phyloP scores from a whole-genome alignment of 2,888 invertebrate species.

The Drosophila lacicola region DNA sequence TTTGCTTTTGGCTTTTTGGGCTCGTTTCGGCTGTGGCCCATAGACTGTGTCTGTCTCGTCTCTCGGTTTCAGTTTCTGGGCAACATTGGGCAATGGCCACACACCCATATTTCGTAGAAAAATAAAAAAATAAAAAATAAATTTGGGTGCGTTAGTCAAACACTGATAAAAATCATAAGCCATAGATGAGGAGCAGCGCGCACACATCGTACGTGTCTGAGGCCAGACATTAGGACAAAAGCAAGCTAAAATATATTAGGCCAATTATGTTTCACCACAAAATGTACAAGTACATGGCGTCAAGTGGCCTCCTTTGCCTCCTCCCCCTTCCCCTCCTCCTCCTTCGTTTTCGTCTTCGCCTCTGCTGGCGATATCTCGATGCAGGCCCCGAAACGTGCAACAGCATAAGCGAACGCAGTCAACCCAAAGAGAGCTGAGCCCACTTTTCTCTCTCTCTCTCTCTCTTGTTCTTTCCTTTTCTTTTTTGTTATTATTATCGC shows the following conservation, averaged over 20 bases:
- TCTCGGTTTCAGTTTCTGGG: slow-evolving; percentile 20
- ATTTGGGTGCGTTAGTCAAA: slow-evolving; percentile 80
- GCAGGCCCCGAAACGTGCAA: slow-evolving; percentile 66
- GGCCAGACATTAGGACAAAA: slow-evolving; percentile 46
- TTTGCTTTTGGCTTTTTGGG: slow-evolving; percentile 44
- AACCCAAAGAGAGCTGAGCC: slow-evolving; percentile 28
- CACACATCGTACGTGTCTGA: slow-evolving; percentile 53
- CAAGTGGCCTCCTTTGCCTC: slow-evolving; percentile 58
- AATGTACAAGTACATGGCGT: slow-evolving; percentile 70
- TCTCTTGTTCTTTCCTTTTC: background rate
- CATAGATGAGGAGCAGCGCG: slow-evolving; percentile 56
- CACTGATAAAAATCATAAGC: slow-evolving; percentile 77
- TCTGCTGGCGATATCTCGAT: slow-evolving; percentile 63
- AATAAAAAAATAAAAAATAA: slow-evolving; percentile 29
- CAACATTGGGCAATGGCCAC: slow-evolving; percentile 44
- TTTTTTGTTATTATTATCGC: slow-evolving; percentile 43
- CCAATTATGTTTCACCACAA: slow-evolving; percentile 72
- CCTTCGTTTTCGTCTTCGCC: background rate
- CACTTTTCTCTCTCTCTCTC: slow-evolving; percentile 5
- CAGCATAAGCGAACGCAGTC: slow-evolving; percentile 57
- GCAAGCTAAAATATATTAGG: slow-evolving; percentile 72
- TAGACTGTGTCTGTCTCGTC: slow-evolving; percentile 1
- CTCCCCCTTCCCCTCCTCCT: background rate
- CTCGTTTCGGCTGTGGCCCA: slow-evolving; percentile 40
- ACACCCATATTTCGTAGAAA: slow-evolving; percentile 70